phyloP scores from a whole-genome alignment of 2,888 invertebrate species.

The Andrena hattorfiana region DNA sequence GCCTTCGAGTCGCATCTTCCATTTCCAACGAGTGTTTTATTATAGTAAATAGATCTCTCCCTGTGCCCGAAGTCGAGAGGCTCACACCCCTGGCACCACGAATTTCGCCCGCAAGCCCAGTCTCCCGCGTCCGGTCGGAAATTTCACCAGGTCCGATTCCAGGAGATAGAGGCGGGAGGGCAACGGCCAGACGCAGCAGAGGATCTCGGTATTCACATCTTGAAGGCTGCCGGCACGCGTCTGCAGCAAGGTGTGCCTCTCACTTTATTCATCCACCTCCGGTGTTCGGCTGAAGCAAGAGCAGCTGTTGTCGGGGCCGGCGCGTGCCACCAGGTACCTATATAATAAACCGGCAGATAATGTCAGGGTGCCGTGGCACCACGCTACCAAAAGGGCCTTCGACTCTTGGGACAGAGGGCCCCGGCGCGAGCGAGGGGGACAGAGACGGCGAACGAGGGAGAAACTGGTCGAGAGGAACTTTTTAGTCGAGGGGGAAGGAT shows the following conservation, averaged over 20 bases:
- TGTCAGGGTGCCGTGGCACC: constrained; percentile 80
- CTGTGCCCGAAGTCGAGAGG: neutral
- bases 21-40: no score
- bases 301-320: constrained; percentile 83
- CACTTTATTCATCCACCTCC: constrained; percentile 77
- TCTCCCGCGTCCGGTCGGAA: neutral
- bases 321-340: constrained; percentile 85
- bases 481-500: constrained; percentile 61
- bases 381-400: constrained; percentile 71
- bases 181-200: constrained; percentile 74
- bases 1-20: no score
- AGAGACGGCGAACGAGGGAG: constrained; percentile 21
- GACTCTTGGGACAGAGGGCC: neutral
- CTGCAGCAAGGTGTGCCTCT: constrained; percentile 80
- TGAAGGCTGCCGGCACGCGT: constrained; percentile 81
- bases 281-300: constrained; percentile 69
- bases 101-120: neutral
- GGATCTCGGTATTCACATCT: constrained; percentile 79
- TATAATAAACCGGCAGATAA: constrained; percentile 82
- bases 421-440: no score
- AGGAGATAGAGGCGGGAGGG: constrained; percentile 68
- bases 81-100: neutral
- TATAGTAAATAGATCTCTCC: neutral
- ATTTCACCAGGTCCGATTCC: constrained; percentile 30
- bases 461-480: constrained; percentile 52